These are phyloP conservation scores for Ranitomeya variabilis DNA, from an alignment of 2,113 vertebrate species.

Conservation along the genomic window DNA sequence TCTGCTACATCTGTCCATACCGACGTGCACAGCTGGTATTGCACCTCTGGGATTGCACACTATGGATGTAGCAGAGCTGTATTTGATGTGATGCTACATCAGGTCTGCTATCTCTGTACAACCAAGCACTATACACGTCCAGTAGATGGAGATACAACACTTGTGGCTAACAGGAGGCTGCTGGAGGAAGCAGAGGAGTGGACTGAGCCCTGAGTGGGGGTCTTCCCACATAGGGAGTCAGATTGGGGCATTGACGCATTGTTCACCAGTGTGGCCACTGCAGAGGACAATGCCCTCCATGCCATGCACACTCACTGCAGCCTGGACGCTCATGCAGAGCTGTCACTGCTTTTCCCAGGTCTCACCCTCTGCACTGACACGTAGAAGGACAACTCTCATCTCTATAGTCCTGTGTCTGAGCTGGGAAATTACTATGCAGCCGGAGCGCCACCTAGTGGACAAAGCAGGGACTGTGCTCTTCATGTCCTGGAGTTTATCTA, in stretches of 20 bases:
- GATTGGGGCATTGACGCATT: neutral
- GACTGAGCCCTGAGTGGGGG: neutral
- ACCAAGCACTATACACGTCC: too few species aligned
- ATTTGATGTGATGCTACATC: neutral
- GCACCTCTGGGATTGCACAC: too few species aligned
- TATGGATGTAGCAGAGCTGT: neutral
- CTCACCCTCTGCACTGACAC: slow-evolving; percentile 26
- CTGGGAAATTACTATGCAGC: neutral
- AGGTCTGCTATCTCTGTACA: neutral
- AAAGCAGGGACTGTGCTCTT: neutral
- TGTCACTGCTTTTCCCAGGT: neutral
- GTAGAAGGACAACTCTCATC: slow-evolving; percentile 57
- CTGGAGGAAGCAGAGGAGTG: neutral
- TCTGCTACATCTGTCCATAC: too few species aligned
- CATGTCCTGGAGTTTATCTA: neutral
- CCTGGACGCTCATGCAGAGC: neutral
- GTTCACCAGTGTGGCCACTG: neutral
- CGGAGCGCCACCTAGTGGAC: slow-evolving; percentile 69
- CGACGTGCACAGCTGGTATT: neutral
- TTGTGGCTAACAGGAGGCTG: neutral
- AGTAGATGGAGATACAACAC: too few species aligned
- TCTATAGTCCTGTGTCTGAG: neutral
- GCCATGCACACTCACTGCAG: neutral
- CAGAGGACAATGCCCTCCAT: neutral
- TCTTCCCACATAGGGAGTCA: neutral